These are phyloP conservation scores for Psittacula cyanocephala DNA, from an alignment of 2,113 vertebrate species.

Conservation along the genomic window DNA sequence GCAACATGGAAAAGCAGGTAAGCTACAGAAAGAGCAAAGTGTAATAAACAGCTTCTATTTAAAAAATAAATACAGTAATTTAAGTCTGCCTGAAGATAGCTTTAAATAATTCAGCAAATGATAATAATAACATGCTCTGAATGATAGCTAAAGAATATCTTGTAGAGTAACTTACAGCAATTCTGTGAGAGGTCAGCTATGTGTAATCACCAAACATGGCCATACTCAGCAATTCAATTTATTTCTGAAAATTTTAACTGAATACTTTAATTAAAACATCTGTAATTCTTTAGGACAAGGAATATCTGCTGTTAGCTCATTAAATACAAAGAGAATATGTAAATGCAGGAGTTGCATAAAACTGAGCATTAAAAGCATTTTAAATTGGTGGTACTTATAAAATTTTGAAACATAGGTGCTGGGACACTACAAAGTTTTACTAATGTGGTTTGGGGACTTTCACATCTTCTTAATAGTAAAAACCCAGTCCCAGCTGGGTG, in stretches of 20 bases:
- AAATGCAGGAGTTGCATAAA: neutral
- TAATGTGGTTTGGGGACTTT: neutral
- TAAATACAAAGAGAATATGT: neutral
- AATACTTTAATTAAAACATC: neutral
- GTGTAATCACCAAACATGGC: neutral
- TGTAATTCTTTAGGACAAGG: neutral
- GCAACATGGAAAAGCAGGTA: neutral
- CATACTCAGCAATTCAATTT: neutral
- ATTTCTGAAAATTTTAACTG: neutral
- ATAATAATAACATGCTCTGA: neutral
- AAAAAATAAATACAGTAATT: slow-evolving; percentile 4
- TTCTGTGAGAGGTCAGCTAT: neutral
- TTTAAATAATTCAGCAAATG: slow-evolving; percentile 22
- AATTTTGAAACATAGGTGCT: neutral
- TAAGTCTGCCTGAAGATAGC: neutral
- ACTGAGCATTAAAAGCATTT: neutral
- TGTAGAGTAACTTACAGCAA: neutral
- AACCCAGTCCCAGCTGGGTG: neutral
- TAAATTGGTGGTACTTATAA: neutral
- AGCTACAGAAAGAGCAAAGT: slow-evolving; percentile 13
- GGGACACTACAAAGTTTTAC: neutral
- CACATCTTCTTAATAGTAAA: neutral
- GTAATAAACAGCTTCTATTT: neutral
- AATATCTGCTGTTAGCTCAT: neutral
- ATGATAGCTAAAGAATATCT: neutral